Evolutionary conservation across 1,140 invertebrate genomes (phyloP), one percentile per base, ranked within the genome.

Genomic region (Drosophila saltans): DNA sequence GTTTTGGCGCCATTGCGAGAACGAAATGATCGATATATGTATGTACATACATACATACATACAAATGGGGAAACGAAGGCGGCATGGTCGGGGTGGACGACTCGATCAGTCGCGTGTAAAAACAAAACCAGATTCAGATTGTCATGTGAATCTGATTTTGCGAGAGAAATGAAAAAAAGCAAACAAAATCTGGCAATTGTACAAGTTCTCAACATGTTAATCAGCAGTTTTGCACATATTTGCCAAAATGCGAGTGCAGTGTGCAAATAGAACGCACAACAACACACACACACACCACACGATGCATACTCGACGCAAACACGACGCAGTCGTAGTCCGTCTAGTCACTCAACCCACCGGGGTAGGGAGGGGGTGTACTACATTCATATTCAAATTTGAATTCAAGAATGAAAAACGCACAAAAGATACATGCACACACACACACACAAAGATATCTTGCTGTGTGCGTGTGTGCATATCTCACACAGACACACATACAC

Each of bases 41-140:
- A 16, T 16, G 16, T 16, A 16, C 16, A 16, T 16, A 16, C 16
- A 16, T 16, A 16, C 16, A 16, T 16, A 16, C 16, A 16, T 16
- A 16, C 16, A 16, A 16, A 16, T 16, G 16, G 16, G 16, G 16
- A 16, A 16, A 16, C 16, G 16, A 16, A 16, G 16, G 16, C 16
- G 16, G 16, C 16, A 16, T 16, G 16, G 16, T 16, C 16, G 16
- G 16, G 16, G 16, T 16, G 16, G 16, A 16, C 16, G 16, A 16
- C 16, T 16, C 36, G 55, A 39, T 24, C 10, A 66, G 66, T 80
- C 72, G 71, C 41, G 65, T 79, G 76, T 81, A 81, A 63, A 67
- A 67, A 36, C 43, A 74, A 80, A 86, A 69, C 74, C 72, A 69
- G 73, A 69, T 69, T 69, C 69, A 72, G 73, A 80, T 69, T 88